phyloP scores from a whole-genome alignment of 1,140 invertebrate species.

The Scaptomyza pallida region DNA sequence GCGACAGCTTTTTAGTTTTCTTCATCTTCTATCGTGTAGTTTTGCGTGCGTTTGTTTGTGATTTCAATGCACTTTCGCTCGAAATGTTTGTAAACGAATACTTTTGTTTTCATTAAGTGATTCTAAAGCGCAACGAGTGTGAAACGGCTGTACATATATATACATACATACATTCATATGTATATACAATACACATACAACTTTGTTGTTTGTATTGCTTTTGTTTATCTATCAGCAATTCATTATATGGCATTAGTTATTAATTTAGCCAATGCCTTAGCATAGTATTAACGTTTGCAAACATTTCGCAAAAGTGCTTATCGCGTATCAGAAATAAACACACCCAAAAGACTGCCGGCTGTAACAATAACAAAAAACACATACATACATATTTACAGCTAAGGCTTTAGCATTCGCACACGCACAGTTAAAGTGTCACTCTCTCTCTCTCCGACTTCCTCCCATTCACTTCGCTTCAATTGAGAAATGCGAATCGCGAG shows the following conservation, averaged over 20 bases:
- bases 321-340: background rate
- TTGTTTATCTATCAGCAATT: constrained; percentile 11
- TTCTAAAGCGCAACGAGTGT: background rate
- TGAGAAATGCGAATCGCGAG: constrained; percentile 53
- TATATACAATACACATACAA: background rate
- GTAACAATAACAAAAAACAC: constrained; percentile 9
- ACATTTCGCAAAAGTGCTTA: background rate
- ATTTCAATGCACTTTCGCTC: background rate
- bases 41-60: constrained; percentile 29
- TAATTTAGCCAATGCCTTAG: background rate
- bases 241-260: constrained; percentile 7
- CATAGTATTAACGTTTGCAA: constrained; percentile 7
- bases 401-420: constrained; percentile 21
- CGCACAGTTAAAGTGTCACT: background rate
- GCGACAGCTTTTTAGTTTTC: constrained; percentile 26
- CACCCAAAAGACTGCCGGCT: constrained; percentile 25
- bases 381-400: background rate
- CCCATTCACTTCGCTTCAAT: background rate
- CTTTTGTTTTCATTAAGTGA: background rate
- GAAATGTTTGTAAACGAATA: constrained; percentile 32
- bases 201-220: background rate
- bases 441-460: background rate
- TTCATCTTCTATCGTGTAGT: constrained; percentile 7
- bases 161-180: no score
- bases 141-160: background rate